These are phyloP conservation scores for Brachynemurus nebulosus DNA, from an alignment of 2,888 invertebrate genomes.

Conservation along the genomic window DNA sequence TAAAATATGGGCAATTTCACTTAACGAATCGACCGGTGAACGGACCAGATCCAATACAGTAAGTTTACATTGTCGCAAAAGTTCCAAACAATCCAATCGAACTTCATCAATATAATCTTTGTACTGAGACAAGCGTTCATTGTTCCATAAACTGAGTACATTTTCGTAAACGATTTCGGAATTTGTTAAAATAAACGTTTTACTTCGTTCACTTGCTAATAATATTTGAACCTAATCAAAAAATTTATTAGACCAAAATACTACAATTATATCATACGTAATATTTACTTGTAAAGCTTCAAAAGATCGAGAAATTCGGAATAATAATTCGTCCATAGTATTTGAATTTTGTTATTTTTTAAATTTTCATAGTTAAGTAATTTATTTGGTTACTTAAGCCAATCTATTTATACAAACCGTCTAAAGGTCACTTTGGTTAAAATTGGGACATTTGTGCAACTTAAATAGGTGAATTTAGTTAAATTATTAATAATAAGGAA, in stretches of 20 bases:
- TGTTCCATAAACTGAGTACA: constrained; percentile 16
- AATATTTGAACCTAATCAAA: constrained; percentile 17
- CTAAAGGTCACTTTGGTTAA: background rate
- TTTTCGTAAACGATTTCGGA: constrained; percentile 16
- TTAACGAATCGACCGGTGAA: background rate
- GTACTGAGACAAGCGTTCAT: constrained; percentile 10
- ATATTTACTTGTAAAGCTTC: constrained; percentile 14
- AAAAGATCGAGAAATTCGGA: constrained; percentile 13
- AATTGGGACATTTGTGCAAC: background rate
- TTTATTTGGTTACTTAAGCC: background rate
- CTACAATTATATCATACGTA: background rate
- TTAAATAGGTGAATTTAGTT: too few relatives aligned
- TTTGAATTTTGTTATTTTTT: background rate
- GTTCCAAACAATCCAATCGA: background rate
- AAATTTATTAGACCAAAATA: background rate
- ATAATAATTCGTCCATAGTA: constrained; percentile 15
- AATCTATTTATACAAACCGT: background rate
- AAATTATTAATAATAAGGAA: too few relatives aligned
- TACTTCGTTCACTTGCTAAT: constrained; percentile 18
- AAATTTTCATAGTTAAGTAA: background rate
- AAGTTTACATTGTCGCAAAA: background rate
- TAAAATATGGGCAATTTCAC: background rate
- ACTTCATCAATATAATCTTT: background rate
- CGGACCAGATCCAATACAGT: background rate
- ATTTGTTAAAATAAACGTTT: constrained; percentile 15